A percentile compares a stretch with the other conserved stretches of the same genome.
phyloP scores from a whole-genome alignment of 2,797 vertebrate genomes.

The Avahi laniger region DNA sequence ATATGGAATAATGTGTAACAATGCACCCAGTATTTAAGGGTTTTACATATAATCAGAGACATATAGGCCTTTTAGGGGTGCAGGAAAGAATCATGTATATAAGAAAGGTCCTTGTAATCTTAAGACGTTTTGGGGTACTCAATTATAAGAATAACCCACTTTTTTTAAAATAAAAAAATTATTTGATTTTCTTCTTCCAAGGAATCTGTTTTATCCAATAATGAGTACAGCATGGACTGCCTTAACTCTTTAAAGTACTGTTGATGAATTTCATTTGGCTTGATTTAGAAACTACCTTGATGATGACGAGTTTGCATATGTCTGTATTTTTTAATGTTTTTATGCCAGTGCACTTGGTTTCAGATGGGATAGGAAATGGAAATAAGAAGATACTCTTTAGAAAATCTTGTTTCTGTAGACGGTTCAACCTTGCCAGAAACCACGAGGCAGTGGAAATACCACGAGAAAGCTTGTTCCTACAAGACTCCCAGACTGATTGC shows the following conservation, averaged over 20 bases:
- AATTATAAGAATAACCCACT: neutral
- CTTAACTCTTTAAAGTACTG: neutral
- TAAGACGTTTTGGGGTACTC: neutral
- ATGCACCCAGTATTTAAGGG: neutral
- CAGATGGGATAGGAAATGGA: slow-evolving; percentile 74
- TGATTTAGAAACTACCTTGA: slow-evolving; percentile 37
- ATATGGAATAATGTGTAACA: neutral
- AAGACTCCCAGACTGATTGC: slow-evolving; percentile 67
- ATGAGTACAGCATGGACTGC: neutral
- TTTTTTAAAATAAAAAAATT: slow-evolving; percentile 2
- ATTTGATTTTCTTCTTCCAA: neutral
- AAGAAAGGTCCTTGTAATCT: neutral
- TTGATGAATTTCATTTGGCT: slow-evolving; percentile 24
- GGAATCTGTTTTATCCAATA: slow-evolving; percentile 3
- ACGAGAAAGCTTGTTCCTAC: slow-evolving; percentile 75
- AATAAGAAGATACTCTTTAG: slow-evolving; percentile 71
- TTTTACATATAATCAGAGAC: neutral
- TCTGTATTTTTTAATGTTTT: slow-evolving; percentile 56
- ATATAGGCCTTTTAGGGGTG: neutral
- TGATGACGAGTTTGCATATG: slow-evolving; percentile 52
- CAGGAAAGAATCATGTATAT: neutral
- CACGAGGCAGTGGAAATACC: slow-evolving; percentile 75
- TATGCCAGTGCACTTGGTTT: slow-evolving; percentile 29
- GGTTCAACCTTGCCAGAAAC: slow-evolving; percentile 69
- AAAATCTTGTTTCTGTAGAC: slow-evolving; percentile 75